Base-by-base conservation (phyloP, 2,888 invertebrate genomes). In the Ennomos quercinarius region DNA sequence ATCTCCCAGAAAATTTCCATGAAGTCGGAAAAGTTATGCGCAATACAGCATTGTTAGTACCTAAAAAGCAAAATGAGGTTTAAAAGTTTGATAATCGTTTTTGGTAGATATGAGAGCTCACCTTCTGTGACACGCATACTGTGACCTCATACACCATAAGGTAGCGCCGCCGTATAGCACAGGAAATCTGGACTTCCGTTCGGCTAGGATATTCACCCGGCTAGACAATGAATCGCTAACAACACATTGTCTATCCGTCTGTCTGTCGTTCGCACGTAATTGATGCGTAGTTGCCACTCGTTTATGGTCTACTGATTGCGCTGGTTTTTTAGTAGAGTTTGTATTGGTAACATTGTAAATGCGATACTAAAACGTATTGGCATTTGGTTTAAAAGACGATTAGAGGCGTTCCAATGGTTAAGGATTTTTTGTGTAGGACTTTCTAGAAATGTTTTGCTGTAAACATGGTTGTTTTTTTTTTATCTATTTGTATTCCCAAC, bases 141-240 rank as follows among this genome's bases (percentile, higher is more conserved):
- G 54, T 61, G 52, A 12, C 50, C 44, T 40, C 34, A 46, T 45
- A 37, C 39, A 63, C 67, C 68, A 73, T 71, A 70, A 68, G 56
- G 63, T 52, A 68, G 62, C 76, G 67, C 27, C 27, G 27, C 6
- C 70, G 70, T 82, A 81, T 74, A 82, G 76, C 74, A 80, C 91
- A 87, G 91, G 91, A 91, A 86, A 90, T 87, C 90, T 87, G 72
- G 73, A 85, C 91, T 87, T 91, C 91, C 91, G 90, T 61, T 77
- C 82, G 86, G 84, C 87, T 91, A 89, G 88, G 86, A 88, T 88
- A 81, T 89, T 89, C 82, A 86, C 84, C 85, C 77, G 84, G 78
- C 86, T 84, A 86, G 83, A 89, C 87, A 80, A 85, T 88, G 83
- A 83, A 78, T 81, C 73, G 77, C 78, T 84, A 85, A 84, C 83